Evolutionary conservation across 2,113 vertebrate species (phyloP), one percentile per base, ranked within the genome.

Genomic region (Heterocephalus glaber): DNA sequence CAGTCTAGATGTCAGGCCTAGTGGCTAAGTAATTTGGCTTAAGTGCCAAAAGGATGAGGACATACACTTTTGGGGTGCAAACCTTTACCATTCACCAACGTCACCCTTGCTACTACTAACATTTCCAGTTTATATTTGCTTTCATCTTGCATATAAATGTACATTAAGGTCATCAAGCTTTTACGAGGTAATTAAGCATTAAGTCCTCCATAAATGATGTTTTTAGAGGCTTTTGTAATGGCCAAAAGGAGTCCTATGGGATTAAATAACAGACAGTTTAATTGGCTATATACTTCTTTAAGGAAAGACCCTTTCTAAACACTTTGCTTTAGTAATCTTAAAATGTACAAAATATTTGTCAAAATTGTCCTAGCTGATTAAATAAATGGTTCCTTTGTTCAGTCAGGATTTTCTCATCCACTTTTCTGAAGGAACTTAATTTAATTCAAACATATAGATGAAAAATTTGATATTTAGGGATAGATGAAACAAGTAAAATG

Each of bases 391-490:
- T 56, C 33, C n/a, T 12, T 87, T 91, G n/a, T 65, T 93, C 13
- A 90, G 0, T 81, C 33, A 81, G 38, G 33, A 81, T 60, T 16
- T 90, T 86, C 24, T 63, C 12, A 72, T 5, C 13, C 54, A 35
- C 14, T 93, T 87, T 87, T 88, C 41, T 96, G 30, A 95, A 93
- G 38, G 56, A 68, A 86, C 47, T 76, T 22, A 83, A 90, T 83
- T 61, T 92, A 82, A 76, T 80, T 89, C 33, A 14, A 61, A 87
- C 56, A 56, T 19, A 0, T 49, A 24, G 56, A 76, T 84, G 20
- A 86, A 82, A 61, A 38, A 24, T 54, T 76, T 76, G 38, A 0
- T 90, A 33, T 20, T 68, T 61, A 86, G 13, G 16, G 7, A 17
- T 85, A 88, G 47, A 65, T 93, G 63, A 52, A 80, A 74, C 79